Conservation (phyloP, 2,797 vertebrate species). For the Hoplostethus mediterraneus region DNA sequence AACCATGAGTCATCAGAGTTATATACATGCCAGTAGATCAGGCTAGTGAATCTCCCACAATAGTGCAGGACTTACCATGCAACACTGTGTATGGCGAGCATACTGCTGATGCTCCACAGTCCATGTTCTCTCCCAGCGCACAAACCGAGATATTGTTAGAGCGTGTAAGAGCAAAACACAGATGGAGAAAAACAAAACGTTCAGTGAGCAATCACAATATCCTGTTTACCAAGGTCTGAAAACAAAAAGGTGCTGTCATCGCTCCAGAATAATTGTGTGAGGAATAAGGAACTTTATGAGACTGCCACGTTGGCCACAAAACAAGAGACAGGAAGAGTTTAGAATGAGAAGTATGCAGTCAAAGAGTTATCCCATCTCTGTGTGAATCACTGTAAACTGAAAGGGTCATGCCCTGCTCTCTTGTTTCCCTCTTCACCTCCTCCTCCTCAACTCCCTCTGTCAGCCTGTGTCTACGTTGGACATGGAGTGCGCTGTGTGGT, state of each 20-base stretch:
- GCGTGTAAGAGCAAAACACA: conserved; percentile 38
- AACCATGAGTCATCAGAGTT: conserved; percentile 41
- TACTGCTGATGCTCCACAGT: conserved; percentile 50
- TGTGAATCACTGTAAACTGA: conserved; percentile 48
- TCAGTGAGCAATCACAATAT: conserved; percentile 57
- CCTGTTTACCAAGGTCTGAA: conserved; percentile 56
- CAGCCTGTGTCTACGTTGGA: conserved; percentile 60
- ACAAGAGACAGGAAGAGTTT: conserved; percentile 32
- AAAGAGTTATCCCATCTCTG: conserved; percentile 44
- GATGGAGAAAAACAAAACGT: conserved; percentile 61
- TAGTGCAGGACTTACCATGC: conserved; percentile 71
- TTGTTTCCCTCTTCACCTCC: conserved; percentile 36
- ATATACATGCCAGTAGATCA: conserved; percentile 50
- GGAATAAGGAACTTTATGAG: conserved; percentile 38
- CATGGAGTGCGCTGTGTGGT: conserved; percentile 71
- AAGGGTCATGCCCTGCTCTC: conserved; percentile 48
- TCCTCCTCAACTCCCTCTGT: conserved; percentile 29
- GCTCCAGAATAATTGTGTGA: conserved; percentile 22
- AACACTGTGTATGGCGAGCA: conserved; percentile 38
- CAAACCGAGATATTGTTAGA: conserved; percentile 67
- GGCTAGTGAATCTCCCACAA: conserved; percentile 35
- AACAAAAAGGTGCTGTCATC: conserved; percentile 24
- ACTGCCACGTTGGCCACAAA: conserved; percentile 28
- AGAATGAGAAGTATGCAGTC: conserved; percentile 49
- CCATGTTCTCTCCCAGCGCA: conserved; percentile 61